A percentile compares a stretch with the other conserved stretches of the same genome.
These are phyloP conservation scores for Cantharis rufa DNA, from an alignment of 2,888 invertebrate species.

Conservation along the genomic window DNA sequence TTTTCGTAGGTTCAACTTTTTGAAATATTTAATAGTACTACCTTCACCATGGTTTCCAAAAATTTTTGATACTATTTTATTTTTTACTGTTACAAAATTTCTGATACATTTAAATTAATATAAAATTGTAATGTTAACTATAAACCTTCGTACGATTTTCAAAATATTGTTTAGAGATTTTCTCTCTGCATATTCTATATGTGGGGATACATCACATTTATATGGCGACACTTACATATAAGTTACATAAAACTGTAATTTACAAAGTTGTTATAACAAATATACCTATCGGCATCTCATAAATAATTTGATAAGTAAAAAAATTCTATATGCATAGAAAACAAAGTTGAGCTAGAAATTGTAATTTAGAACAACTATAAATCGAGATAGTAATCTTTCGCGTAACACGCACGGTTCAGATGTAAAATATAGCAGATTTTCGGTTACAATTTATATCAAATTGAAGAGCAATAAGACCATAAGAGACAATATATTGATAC, in stretches of 20 bases:
- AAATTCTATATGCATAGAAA: slow-evolving; percentile 17
- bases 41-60: too few relatives aligned
- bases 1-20: too few relatives aligned
- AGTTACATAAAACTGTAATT: not conserved
- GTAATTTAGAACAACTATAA: slow-evolving; percentile 25
- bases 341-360: slow-evolving; percentile 16
- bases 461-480: slow-evolving; percentile 40
- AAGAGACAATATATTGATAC: slow-evolving; percentile 30
- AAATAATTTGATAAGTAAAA: slow-evolving; percentile 4
- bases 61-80: too few relatives aligned
- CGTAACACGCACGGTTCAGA: slow-evolving; percentile 37
- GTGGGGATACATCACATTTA: not conserved
- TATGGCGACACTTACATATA: not conserved
- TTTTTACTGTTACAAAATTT: not conserved
- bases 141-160: too few relatives aligned
- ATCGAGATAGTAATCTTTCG: slow-evolving; percentile 35
- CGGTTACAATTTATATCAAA: slow-evolving; percentile 41
- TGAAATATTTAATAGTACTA: too few relatives aligned
- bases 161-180: not conserved
- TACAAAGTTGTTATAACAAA: not conserved
- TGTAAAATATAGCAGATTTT: slow-evolving; percentile 40
- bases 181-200: not conserved
- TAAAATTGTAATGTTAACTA: not conserved
- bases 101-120: not conserved
- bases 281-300: not conserved